Conservation (phyloP, 2,113 vertebrate genomes). For the Bombycilla garrulus region DNA sequence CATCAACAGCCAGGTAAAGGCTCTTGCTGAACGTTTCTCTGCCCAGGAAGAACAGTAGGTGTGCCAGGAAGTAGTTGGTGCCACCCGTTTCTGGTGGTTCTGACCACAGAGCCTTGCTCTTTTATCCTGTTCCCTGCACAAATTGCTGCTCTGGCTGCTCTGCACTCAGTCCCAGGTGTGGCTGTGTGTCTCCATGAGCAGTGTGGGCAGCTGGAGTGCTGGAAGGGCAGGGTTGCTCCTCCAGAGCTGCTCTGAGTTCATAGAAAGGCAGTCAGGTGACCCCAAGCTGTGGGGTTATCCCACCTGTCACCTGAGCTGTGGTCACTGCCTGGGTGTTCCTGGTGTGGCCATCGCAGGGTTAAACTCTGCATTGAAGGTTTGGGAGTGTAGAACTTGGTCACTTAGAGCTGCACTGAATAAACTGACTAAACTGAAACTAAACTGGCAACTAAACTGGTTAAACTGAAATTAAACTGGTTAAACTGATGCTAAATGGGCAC, state of each 20-base stretch:
- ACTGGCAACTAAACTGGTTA: background rate
- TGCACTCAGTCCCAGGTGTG: background rate
- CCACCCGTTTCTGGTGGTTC: background rate
- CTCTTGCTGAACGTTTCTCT: background rate
- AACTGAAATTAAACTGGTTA: background rate
- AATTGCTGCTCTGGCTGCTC: background rate
- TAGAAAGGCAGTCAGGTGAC: background rate
- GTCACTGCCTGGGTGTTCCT: background rate
- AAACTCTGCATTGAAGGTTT: background rate
- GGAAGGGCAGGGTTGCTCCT: background rate
- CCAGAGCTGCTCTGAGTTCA: background rate
- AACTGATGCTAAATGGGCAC: background rate
- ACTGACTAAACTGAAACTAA: background rate
- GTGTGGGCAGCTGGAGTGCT: background rate
- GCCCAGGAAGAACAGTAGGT: background rate
- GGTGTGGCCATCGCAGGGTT: fast-evolving
- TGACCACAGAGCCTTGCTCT: fast-evolving
- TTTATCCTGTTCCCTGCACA: fast-evolving
- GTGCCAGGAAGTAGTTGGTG: background rate
- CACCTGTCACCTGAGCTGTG: background rate
- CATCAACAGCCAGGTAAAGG: slow-evolving; percentile 93
- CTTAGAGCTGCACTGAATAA: background rate
- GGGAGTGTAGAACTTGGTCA: background rate
- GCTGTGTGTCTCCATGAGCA: fast-evolving
- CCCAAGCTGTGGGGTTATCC: background rate